Evolutionary conservation across 1,140 invertebrate genomes (phyloP).

Genomic region (Mylabris phalerata): DNA sequence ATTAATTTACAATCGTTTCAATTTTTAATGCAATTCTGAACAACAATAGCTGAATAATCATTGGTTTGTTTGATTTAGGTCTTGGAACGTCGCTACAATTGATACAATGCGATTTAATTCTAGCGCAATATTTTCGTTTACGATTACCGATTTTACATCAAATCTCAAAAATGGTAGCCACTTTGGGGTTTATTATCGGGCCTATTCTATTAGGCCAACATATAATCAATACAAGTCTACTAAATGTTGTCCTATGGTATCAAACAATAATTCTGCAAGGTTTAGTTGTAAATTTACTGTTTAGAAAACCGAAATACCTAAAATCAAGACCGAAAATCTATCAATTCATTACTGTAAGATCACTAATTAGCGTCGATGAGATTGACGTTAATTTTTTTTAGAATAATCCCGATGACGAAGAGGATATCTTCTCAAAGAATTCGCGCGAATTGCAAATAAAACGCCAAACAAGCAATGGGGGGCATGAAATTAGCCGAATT

Average conservation of each 20-base stretch:
- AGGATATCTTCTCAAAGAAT: conserved; percentile 35
- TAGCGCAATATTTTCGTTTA: conserved; percentile 36
- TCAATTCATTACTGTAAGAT: conserved; percentile 30
- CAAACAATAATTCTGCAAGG: conserved; percentile 36
- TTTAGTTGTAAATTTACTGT: conserved; percentile 26
- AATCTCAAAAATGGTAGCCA: conserved; percentile 23
- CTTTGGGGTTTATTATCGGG: conserved; percentile 31
- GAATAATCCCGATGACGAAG: conserved; percentile 32
- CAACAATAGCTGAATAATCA: no score
- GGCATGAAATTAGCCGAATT: conserved; percentile 6
- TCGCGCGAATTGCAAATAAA: conserved; percentile 31
- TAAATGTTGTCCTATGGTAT: conserved; percentile 35
- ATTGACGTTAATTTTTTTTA: conserved; percentile 13
- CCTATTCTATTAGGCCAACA: conserved; percentile 29
- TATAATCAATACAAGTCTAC: conserved; percentile 24
- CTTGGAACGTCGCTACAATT: conserved; percentile 33
- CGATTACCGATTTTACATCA: conserved; percentile 29
- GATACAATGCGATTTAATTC: conserved; percentile 34
- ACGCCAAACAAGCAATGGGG: conserved; percentile 19
- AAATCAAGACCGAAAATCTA: conserved; percentile 28
- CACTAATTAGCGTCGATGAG: background rate
- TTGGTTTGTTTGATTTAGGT: conserved; percentile 24
- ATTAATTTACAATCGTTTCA: no score
- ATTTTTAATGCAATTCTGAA: no score
- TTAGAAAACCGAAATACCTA: conserved; percentile 36